These are phyloP conservation scores for Diorhabda sublineata DNA, from an alignment of 1,140 invertebrate genomes.

Conservation along the genomic window DNA sequence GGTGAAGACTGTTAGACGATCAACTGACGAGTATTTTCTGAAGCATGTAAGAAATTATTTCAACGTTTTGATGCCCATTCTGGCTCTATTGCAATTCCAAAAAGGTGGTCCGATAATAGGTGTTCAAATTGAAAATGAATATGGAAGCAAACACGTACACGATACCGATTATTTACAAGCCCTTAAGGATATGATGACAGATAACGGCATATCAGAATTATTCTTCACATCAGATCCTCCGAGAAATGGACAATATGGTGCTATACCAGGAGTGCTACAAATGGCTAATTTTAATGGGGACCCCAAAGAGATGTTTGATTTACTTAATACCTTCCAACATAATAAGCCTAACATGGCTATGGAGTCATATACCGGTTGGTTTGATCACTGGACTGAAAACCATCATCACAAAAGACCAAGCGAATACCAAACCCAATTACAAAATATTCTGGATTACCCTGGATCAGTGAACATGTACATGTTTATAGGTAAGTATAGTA, in stretches of 20 bases:
- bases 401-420: conserved; percentile 30
- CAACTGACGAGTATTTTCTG: conserved; percentile 47
- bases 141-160: conserved; percentile 43
- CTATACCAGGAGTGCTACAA: conserved; percentile 5
- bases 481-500: conserved; percentile 54
- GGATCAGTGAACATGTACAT: conserved; percentile 65
- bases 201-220: conserved; percentile 6
- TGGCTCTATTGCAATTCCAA: conserved; percentile 52
- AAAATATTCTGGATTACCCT: conserved; percentile 38
- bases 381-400: conserved; percentile 48
- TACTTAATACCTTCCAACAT: not conserved
- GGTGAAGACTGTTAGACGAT: conserved; percentile 49
- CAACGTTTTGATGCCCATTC: conserved; percentile 47
- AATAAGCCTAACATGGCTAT: conserved; percentile 55
- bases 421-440: conserved; percentile 10
- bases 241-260: conserved; percentile 4
- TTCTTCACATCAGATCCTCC: conserved; percentile 4
- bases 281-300: not conserved
- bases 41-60: conserved; percentile 51
- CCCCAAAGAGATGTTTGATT: not conserved
- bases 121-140: conserved; percentile 56
- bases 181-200: not conserved
- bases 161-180: conserved; percentile 36
- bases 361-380: conserved; percentile 60
- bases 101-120: conserved; percentile 58